Evolutionary conservation across 2,797 vertebrate species (phyloP), one percentile per base, ranked within the genome.

Genomic region (Crypturellus tataupa): DNA sequence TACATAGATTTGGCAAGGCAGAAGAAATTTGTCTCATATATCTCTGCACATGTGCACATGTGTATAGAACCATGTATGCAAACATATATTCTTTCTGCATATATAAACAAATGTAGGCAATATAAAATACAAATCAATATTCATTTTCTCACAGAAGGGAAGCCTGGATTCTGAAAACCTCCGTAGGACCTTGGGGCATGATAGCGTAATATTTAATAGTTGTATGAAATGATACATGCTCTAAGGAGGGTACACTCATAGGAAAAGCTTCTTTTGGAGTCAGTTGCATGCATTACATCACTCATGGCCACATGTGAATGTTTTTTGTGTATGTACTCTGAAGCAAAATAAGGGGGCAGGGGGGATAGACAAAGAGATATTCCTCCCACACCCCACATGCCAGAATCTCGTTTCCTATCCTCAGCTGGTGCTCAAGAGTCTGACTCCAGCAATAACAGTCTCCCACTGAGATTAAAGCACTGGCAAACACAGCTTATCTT

Each of bases 391-490:
- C 94, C 91, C 89, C 78, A 81, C 86, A 91, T 53, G 80, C 76
- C 91, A 94, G 94, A 96, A 93, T 91, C 96, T 93, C 68, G 93
- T 95, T 97, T 97, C 97, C 94, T 96, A 91, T 90, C 95, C 96
- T 97, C 95, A 97, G 97, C 92, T 97, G 97, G 96, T 88, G 95
- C 95, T 95, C 89, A 25, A 81, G 89, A 94, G 89, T 56, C 92
- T 92, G 97, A 89, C 94, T 98, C 96, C 97, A 97, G 97, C 80
- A 97, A 96, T 91, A 96, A 97, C 94, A 97, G 94, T 94, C 95
- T 95, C 96, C 97, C 83, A 95, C 95, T 91, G 96, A 98, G 97
- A 97, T 97, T 87, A 97, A 97, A 97, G 96, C 87, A 58, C 94
- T 92, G 94, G 96, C 96, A 96, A 96, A 89, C 89, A 90, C 71